Evolutionary conservation across 2,113 vertebrate species (phyloP), one percentile per base, ranked within the genome.

Genomic region (Salminus brasiliensis): DNA sequence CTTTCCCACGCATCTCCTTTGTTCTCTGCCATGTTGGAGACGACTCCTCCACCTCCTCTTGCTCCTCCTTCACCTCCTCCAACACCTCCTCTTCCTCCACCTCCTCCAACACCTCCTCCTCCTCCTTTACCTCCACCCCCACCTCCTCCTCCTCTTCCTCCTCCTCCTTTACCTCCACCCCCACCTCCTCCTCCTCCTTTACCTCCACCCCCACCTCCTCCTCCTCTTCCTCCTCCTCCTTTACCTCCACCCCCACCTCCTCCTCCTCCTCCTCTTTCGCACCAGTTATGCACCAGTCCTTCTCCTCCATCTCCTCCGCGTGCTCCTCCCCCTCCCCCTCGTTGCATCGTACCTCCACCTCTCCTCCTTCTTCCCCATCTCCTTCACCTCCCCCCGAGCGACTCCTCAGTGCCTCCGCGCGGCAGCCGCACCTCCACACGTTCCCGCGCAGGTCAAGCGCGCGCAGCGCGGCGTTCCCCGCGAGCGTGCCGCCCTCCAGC

Each of bases 361-460:
- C 43, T 71, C 60, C 84, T 32, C 68, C 36, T 77, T 84, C 73
- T 41, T 67, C n/a, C n/a, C n/a, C n/a, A 12, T 3, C 8, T 84
- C 72, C 57, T 87, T 71, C 39, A 12, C 16, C 8, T 84, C 72
- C 57, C 87, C 75, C 39, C n/a, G 52, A 21, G n/a, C 23, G 98
- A 70, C 77, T 91, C 86, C 95, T 96, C 83, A 98, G 87, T 59
- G 93, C 92, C 6, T 93, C 88, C 53, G 98, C 88, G 30, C 91
- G 92, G 76, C 97, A 99, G 88, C 98, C 96, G 5, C 97, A 99
- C 2, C 90, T 97, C 97, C 97, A 99, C 86, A 95, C 92, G 12
- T 99, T 98, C 45, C 95, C 96, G 8, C 95, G 95, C 81, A 99
- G 92, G 81, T 97, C 95, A 78, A 99, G 81, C 70, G 94, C 91